phyloP scores from a whole-genome alignment of 2,888 invertebrate species.

The Pachliopta kotzebuea region DNA sequence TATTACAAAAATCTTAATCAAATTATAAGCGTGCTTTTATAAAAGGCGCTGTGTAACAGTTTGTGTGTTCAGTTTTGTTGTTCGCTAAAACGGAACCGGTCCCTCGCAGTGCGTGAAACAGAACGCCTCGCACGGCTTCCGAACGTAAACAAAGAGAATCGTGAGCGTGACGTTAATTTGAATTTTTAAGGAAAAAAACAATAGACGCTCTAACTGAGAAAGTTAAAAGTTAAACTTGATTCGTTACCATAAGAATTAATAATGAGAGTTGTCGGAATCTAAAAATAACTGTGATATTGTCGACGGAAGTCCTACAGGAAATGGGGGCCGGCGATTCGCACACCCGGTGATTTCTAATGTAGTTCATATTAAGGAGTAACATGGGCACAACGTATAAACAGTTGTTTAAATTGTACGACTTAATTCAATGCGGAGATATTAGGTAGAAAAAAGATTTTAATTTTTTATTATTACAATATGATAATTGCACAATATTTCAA shows the following conservation, averaged over 20 bases:
- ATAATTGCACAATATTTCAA: slow-evolving; percentile 20
- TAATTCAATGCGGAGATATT: slow-evolving; percentile 82
- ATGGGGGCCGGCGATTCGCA: slow-evolving; percentile 58
- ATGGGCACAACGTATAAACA: slow-evolving; percentile 70
- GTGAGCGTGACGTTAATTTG: slow-evolving; percentile 63
- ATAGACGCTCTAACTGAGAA: slow-evolving; percentile 42
- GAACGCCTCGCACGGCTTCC: slow-evolving; percentile 39
- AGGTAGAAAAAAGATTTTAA: slow-evolving; percentile 66
- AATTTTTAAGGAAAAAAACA: slow-evolving; percentile 51
- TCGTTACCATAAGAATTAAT: not conserved
- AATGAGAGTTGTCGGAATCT: slow-evolving; percentile 34
- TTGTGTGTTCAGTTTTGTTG: not conserved
- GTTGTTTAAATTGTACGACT: slow-evolving; percentile 81
- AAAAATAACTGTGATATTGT: slow-evolving; percentile 47
- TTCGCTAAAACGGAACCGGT: not conserved
- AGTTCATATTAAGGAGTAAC: slow-evolving; percentile 49
- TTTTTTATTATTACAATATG: slow-evolving; percentile 16
- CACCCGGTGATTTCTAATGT: slow-evolving; percentile 50
- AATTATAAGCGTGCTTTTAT: not conserved
- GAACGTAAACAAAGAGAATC: slow-evolving; percentile 58
- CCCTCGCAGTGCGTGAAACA: slow-evolving; percentile 36
- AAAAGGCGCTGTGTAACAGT: not conserved
- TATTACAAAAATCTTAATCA: not conserved
- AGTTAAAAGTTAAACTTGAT: not conserved
- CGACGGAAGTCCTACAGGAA: slow-evolving; percentile 66